These are phyloP conservation scores for Stenotaenia linearis DNA, from an alignment of 2,888 invertebrate genomes.

Conservation along the genomic window DNA sequence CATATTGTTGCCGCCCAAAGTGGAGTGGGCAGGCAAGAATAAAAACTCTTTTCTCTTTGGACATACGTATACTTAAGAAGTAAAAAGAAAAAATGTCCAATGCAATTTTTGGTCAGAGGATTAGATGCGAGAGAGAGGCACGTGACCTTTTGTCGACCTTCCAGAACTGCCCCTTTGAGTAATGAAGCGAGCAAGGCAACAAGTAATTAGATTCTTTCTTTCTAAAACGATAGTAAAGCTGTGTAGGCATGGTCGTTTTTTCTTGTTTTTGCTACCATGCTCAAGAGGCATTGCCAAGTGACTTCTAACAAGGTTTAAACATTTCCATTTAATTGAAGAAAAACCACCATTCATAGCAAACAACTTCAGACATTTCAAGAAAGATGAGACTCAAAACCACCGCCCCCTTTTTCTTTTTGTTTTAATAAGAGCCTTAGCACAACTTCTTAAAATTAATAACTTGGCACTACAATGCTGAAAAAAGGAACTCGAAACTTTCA, in stretches of 20 bases:
- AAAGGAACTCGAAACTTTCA: not conserved
- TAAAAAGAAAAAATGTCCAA: not conserved
- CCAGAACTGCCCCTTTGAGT: constrained; percentile 5
- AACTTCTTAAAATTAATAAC: not conserved
- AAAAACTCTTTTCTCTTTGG: not conserved
- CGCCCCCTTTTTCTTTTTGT: not conserved
- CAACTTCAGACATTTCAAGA: not conserved
- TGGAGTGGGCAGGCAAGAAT: not conserved
- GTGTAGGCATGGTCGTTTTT: not conserved
- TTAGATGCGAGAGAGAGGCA: not conserved
- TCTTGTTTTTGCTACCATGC: not conserved
- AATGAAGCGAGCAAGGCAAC: constrained; percentile 9
- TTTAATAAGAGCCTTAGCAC: not conserved
- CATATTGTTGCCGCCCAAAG: not conserved
- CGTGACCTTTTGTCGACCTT: constrained; percentile 5
- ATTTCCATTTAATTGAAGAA: constrained; percentile 5
- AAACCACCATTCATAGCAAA: not conserved
- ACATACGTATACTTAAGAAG: not conserved
- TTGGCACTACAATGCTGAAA: not conserved
- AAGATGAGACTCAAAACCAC: not conserved
- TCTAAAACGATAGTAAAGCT: constrained; percentile 9
- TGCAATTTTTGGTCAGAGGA: constrained; percentile 9
- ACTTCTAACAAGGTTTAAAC: constrained; percentile 3
- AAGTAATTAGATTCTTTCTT: constrained; percentile 9
- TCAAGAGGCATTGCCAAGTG: not conserved